A percentile compares a stretch with the other conserved stretches of the same genome.
Evolutionary conservation across 2,797 vertebrate species (phyloP).

Genomic region (Natrix natrix): DNA sequence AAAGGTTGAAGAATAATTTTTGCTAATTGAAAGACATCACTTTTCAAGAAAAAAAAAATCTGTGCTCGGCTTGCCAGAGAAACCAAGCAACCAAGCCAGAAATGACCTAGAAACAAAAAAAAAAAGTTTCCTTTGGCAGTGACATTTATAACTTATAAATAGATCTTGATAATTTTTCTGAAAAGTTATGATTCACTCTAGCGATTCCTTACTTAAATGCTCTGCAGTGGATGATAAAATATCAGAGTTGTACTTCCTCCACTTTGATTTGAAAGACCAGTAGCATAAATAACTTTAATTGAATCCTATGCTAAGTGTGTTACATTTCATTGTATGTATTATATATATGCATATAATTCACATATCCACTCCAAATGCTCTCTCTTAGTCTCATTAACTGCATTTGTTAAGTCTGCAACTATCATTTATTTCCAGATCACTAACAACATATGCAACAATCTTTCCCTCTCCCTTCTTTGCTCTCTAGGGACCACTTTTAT

Average conservation of each 20-base stretch:
- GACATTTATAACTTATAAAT: slow-evolving; percentile 34
- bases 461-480: background rate
- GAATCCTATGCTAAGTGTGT: background rate
- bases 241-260: slow-evolving; percentile 3
- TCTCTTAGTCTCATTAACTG: background rate
- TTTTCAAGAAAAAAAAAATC: slow-evolving; percentile 37
- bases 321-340: background rate
- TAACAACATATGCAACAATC: slow-evolving; percentile 7
- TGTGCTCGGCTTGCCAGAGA: slow-evolving; percentile 1
- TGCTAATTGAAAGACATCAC: slow-evolving; percentile 16
- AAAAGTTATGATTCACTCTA: slow-evolving; percentile 13
- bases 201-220: slow-evolving; percentile 18
- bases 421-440: background rate
- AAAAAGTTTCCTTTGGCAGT: slow-evolving; percentile 19
- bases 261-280: slow-evolving; percentile 4
- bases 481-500: background rate
- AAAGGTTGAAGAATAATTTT: slow-evolving; percentile 38
- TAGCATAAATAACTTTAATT: background rate
- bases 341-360: too few relatives aligned
- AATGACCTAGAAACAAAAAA: slow-evolving; percentile 30
- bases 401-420: background rate
- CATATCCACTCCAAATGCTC: background rate
- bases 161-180: slow-evolving; percentile 15
- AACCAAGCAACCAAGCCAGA: slow-evolving; percentile 19
- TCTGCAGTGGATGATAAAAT: slow-evolving; percentile 19